These are phyloP conservation scores for Kryphioiulus occultus DNA, from an alignment of 2,888 invertebrate genomes.

Conservation along the genomic window DNA sequence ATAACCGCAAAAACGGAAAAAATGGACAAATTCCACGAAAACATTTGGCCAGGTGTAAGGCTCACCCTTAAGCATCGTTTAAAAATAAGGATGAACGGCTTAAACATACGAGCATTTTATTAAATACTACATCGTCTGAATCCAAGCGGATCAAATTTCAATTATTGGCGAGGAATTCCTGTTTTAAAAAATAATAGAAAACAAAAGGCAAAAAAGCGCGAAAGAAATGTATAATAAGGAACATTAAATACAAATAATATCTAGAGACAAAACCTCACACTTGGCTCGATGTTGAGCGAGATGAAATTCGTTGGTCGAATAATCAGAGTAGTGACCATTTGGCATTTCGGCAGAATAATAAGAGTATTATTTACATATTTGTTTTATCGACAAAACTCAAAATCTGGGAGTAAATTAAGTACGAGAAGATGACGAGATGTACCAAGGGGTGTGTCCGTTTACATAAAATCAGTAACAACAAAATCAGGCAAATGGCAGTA, in stretches of 20 bases:
- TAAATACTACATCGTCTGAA: not conserved
- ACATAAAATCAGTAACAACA: not conserved
- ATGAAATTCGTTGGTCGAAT: not conserved
- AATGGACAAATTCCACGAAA: too few species aligned
- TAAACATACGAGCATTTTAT: not conserved
- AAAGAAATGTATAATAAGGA: not conserved
- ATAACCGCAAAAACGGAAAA: too few species aligned
- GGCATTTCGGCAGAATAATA: not conserved
- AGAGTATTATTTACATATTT: not conserved
- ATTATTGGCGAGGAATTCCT: not conserved
- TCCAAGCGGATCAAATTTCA: not conserved
- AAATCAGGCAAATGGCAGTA: not conserved
- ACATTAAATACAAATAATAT: conserved; percentile 15
- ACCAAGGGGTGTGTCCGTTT: not conserved
- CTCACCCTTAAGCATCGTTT: too few species aligned
- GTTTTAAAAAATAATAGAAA: not conserved
- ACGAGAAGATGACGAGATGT: not conserved
- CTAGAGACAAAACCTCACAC: not conserved
- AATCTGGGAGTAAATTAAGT: not conserved
- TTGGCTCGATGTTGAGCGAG: not conserved
- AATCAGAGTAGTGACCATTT: not conserved
- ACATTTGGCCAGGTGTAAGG: too few species aligned
- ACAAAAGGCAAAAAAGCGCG: not conserved
- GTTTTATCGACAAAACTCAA: not conserved
- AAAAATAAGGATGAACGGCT: too few species aligned